Base-by-base conservation (phyloP, 2,888 invertebrate species). In the Muscina levida region DNA sequence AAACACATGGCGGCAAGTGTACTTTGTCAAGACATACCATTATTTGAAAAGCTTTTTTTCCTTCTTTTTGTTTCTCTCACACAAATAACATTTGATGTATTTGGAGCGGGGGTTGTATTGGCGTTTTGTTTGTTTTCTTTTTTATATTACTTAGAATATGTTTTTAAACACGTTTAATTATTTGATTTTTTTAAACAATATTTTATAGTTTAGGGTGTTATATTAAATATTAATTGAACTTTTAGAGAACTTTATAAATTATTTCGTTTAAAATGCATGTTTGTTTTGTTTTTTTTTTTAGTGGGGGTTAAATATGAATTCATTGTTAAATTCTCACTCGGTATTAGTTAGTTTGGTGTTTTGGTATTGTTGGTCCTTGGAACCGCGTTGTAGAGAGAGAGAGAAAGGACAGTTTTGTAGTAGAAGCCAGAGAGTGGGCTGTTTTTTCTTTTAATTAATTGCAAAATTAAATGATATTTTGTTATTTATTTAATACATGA, bases 171-270 rank as follows among this genome's bases (percentile, higher is more conserved):
- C n/a, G n/a, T n/a, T n/a, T n/a, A n/a, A n/a, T 53, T 48, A 26
- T 57, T 17, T 59, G 39, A 37, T 59, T 53, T 57, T 59, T 53
- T 22, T 53, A 53, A 53, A 53, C 53, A 53, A 11, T 53, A 53
- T 53, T 53, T 53, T n/a, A n/a, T n/a, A 3, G 4, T 53, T 53
- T 8, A 11, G 13, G 22, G 5, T 10, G 24, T 53, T 5, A 31
- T 31, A 53, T 53, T 53, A 22, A 24, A 53, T 53, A 53, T 15
- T 62, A 59, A 62, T 62, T 62, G 62, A 62, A 62, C 62, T 31
- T 31, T n/a, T 62, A 42, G 19, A 56, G 22, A 62, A 62, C 62
- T 17, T 39, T 37, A 17, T 39, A 24, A 53, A 39, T 15, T 17
- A 66, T 44, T 39, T 53, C 19, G 1, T 39, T 56, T 37, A 17